phyloP scores from a whole-genome alignment of 35 echinoderm and acorn worm genomes.

The Hemicentrotus pulcherrimus region DNA sequence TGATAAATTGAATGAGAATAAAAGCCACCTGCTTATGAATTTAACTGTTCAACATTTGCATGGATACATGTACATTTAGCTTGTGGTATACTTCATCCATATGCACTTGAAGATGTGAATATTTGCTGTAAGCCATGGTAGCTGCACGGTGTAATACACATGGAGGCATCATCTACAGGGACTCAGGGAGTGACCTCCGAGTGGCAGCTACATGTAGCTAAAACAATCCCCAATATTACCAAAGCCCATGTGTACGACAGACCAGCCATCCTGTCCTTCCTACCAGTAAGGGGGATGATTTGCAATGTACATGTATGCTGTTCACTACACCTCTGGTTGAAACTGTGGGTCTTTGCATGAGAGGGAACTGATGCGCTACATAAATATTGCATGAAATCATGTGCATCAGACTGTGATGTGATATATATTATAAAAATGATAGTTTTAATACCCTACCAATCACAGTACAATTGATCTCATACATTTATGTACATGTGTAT shows the following conservation, averaged over 20 bases:
- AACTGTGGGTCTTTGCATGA: background rate
- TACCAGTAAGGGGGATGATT: background rate
- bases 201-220: background rate
- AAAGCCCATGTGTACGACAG: background rate
- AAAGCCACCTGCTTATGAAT: no score
- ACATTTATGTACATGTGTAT: background rate
- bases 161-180: background rate
- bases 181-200: background rate
- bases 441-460: background rate
- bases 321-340: background rate
- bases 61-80: no score
- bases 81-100: no score
- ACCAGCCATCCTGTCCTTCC: background rate
- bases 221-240: background rate
- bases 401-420: background rate
- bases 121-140: no score
- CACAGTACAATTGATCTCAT: background rate
- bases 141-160: no score
- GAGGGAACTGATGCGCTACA: background rate
- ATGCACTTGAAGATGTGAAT: no score
- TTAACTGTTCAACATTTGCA: no score
- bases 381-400: conserved; percentile 14
- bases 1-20: no score
- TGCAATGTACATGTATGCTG: no score
- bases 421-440: background rate